Percentiles rank a stretch among this genome's conserved stretches.
phyloP scores from a whole-genome alignment of 2,797 vertebrate species.

The Arrhamphus sclerolepis region DNA sequence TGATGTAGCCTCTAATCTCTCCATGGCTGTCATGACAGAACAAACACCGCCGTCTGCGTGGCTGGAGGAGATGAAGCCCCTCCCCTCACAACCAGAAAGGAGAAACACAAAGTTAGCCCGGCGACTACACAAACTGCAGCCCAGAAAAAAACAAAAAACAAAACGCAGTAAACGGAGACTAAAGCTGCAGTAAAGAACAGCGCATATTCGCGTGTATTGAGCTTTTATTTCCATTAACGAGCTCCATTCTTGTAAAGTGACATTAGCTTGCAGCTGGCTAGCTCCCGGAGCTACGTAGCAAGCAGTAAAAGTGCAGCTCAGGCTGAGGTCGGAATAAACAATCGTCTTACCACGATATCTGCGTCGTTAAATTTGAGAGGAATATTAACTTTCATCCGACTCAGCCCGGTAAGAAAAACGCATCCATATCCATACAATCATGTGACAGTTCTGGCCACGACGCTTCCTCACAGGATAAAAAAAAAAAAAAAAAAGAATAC shows the following conservation, averaged over 20 bases:
- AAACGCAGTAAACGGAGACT: fast-evolving
- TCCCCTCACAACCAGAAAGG: constrained; percentile 51
- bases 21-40: constrained; percentile 76
- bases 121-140: constrained; percentile 8
- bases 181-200: background rate
- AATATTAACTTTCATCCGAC: background rate
- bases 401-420: constrained; percentile 12
- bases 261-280: constrained; percentile 38
- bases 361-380: background rate
- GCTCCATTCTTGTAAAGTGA: constrained; percentile 1
- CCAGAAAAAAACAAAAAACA: background rate
- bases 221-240: background rate
- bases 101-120: constrained; percentile 18
- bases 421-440: constrained; percentile 32
- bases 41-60: constrained; percentile 60
- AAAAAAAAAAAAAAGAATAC: constrained; percentile 21
- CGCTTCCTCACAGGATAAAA: background rate
- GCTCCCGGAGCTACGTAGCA: constrained; percentile 15
- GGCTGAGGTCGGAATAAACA: background rate
- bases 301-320: constrained; percentile 18
- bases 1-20: constrained; percentile 74
- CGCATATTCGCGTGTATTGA: fast-evolving
- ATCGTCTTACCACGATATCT: constrained; percentile 39
- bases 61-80: constrained; percentile 53
- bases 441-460: constrained; percentile 21